Evolutionary conservation across 2,888 invertebrate genomes (phyloP), one percentile per base, ranked within the genome.

Genomic region (Amblyjoppa proteus): DNA sequence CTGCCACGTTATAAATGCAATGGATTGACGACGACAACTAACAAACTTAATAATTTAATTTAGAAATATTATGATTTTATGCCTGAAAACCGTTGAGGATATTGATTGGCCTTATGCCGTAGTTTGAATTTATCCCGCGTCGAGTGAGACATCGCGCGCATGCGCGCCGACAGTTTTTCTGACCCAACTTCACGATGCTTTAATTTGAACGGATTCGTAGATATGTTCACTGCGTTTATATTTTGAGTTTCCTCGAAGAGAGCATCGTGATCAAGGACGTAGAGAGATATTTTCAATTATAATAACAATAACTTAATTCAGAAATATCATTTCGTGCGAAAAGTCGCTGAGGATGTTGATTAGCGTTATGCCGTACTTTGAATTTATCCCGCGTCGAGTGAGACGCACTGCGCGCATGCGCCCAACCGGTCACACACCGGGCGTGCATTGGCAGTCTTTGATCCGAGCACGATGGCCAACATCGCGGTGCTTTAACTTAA

Each of bases 401-500:
- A 41, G 11, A 3, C 51, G 3, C 51, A 5, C 16, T 6, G 16
- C 51, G 16, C 51, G 16, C 5, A 3, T 16, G 16, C 51, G 51
- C 20, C 20, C 20, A 20, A 20, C 20, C 20, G 20, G 20, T 20
- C 20, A 20, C 20, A 20, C 20, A 20, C 20, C 20, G 38, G 38
- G 38, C 38, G 7, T 38, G 38, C 1, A 4, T 38, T 38, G 38
- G 38, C 38, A 38, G 9, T 0, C 45, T 45, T 45, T 13, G 13
- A 53, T 3, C 11, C 20, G 0, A 20, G 20, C 53, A 16, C n/a
- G 20, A n/a, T 77, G 82, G 87, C 89, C 84, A 90, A 90, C 90
- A 90, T 90, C 85, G 81, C 86, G 88, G 88, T 86, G 84, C 87
- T 88, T 88, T 69, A 34, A 34, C 34, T 31, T 34, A 11, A 83